Conservation (phyloP, 2,797 vertebrate genomes). For the Passerculus sandwichensis region DNA sequence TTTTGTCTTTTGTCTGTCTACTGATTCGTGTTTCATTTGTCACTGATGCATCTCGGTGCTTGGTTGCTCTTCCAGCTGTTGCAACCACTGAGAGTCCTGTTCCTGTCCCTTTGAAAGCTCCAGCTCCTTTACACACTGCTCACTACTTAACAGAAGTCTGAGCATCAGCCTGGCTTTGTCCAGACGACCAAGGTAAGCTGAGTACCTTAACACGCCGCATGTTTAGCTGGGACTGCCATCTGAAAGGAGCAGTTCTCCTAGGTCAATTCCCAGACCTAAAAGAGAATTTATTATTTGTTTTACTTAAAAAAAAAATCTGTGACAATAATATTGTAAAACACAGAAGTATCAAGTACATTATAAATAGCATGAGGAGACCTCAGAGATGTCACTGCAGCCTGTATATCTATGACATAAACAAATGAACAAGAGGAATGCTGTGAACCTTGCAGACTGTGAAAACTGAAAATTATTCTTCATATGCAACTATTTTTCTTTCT, state of each 20-base stretch:
- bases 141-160: background rate
- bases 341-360: background rate
- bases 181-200: fast-evolving
- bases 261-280: background rate
- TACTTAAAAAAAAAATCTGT: background rate
- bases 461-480: background rate
- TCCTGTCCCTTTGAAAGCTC: background rate
- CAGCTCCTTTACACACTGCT: background rate
- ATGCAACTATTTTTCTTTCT: background rate
- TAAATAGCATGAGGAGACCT: background rate
- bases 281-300: background rate
- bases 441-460: background rate
- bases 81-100: background rate
- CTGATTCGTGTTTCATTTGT: background rate
- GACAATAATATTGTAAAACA: background rate
- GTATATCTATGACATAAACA: background rate
- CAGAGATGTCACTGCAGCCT: background rate
- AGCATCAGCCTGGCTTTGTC: background rate
- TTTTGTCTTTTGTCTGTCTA: background rate
- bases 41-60: background rate
- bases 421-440: background rate
- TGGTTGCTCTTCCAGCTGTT: background rate
- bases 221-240: background rate
- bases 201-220: fast-evolving
- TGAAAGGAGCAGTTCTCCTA: background rate